A percentile compares a stretch with the other conserved stretches of the same genome.
phyloP scores from a whole-genome alignment of 1,140 invertebrate species.

The Lutraria rhynchaena region DNA sequence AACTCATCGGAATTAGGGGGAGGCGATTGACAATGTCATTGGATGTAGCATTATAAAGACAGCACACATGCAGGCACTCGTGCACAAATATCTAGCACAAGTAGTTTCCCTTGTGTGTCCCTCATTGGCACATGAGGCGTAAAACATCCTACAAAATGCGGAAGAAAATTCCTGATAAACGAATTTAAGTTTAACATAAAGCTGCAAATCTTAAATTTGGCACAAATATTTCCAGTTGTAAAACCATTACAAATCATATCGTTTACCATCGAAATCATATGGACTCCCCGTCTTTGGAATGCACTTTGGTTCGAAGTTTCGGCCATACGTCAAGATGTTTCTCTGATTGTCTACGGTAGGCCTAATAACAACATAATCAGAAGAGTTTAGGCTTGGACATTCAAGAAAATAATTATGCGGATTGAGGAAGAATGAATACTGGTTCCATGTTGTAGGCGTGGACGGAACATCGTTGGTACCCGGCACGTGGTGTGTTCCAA shows the following conservation, averaged over 20 bases:
- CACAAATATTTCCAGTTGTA: too few relatives aligned
- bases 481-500: slow-evolving; percentile 76
- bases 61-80: too few relatives aligned
- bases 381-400: slow-evolving; percentile 71
- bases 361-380: slow-evolving; percentile 66
- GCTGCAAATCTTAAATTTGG: too few relatives aligned
- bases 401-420: slow-evolving; percentile 79
- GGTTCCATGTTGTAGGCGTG: slow-evolving; percentile 71
- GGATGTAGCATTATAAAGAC: too few relatives aligned
- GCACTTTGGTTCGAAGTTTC: slow-evolving; percentile 87
- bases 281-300: slow-evolving; percentile 57
- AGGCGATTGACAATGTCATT: too few relatives aligned
- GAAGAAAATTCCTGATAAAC: too few relatives aligned
- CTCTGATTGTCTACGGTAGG: slow-evolving; percentile 17
- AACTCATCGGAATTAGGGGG: too few relatives aligned
- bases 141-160: too few relatives aligned
- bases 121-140: too few relatives aligned
- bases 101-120: too few relatives aligned
- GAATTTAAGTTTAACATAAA: too few relatives aligned
- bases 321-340: slow-evolving; percentile 83
- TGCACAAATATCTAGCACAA: too few relatives aligned
- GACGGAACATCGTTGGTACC: slow-evolving; percentile 77
- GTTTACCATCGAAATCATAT: slow-evolving; percentile 44
- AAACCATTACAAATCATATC: background rate
- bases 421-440: slow-evolving; percentile 68